Conservation (phyloP, 1,140 invertebrate species). For the Dendrolimus punctatus region DNA sequence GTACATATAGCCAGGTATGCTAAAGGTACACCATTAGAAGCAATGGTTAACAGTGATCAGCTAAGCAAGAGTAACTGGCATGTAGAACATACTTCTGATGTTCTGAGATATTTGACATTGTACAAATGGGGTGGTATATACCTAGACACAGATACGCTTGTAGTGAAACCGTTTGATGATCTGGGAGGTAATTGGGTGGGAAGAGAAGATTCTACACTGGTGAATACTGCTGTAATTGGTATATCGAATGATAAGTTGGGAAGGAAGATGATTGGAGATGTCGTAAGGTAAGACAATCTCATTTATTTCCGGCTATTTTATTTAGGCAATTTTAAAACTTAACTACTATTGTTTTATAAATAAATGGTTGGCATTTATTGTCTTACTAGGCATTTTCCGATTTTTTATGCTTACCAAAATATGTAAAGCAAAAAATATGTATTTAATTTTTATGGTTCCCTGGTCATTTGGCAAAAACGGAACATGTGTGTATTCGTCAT, state of each 20-base stretch:
- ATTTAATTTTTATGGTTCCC: no score
- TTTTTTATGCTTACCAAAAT: no score
- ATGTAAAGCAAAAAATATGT: no score
- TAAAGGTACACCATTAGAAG: constrained; percentile 19
- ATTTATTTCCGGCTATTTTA: no score
- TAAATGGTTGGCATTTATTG: no score
- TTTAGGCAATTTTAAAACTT: no score
- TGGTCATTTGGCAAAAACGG: no score
- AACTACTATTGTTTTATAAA: no score
- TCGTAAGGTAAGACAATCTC: no score
- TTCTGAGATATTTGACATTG: constrained; percentile 79
- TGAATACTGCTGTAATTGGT: constrained; percentile 79
- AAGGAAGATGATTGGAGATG: constrained; percentile 57
- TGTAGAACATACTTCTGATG: constrained; percentile 78
- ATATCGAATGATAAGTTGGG: constrained; percentile 74
- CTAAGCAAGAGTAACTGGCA: constrained; percentile 73
- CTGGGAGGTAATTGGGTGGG: constrained; percentile 77
- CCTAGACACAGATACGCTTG: constrained; percentile 83
- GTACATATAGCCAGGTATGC: constrained; percentile 59
- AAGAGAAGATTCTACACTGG: constrained; percentile 72
- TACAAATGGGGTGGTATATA: constrained; percentile 87
- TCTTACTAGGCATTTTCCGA: no score
- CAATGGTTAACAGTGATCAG: constrained; percentile 37
- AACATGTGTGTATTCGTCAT: no score
- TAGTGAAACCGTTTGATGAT: constrained; percentile 75